A percentile compares a stretch with the other conserved stretches of the same genome.
These are phyloP conservation scores for Drosophila neutralis DNA, from an alignment of 2,888 invertebrate genomes.

Conservation along the genomic window DNA sequence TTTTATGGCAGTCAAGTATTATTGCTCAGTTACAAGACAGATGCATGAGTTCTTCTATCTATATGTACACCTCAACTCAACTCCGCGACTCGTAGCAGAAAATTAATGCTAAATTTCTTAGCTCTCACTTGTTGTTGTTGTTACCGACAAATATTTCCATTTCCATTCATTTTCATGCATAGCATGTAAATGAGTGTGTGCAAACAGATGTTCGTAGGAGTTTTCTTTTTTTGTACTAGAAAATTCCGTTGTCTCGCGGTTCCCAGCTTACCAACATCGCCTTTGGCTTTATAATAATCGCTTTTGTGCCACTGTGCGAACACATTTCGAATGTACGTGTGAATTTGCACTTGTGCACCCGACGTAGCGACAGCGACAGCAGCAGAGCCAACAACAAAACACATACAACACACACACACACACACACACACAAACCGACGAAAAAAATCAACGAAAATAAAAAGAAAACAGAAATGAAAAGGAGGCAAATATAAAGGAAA, in stretches of 20 bases:
- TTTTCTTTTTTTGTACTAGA: slow-evolving; percentile 26
- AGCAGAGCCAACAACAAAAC: slow-evolving; percentile 30
- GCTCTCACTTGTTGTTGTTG: slow-evolving; percentile 31
- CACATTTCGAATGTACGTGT: slow-evolving; percentile 79
- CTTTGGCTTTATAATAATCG: slow-evolving; percentile 34
- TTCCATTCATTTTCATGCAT: slow-evolving; percentile 44
- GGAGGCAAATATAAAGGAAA: slow-evolving; percentile 71
- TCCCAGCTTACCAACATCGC: slow-evolving; percentile 32
- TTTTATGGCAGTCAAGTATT: neutral
- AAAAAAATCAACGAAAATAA: slow-evolving; percentile 60
- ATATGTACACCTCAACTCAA: slow-evolving; percentile 2
- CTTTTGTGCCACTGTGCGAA: slow-evolving; percentile 67
- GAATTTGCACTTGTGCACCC: slow-evolving; percentile 80
- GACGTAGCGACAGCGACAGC: slow-evolving; percentile 26
- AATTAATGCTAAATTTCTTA: slow-evolving; percentile 12
- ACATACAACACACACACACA: slow-evolving; percentile 35
- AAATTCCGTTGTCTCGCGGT: slow-evolving; percentile 46
- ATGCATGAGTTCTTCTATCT: slow-evolving; percentile 5
- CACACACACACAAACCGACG: slow-evolving; percentile 21
- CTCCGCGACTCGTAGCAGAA: neutral
- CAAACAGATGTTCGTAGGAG: slow-evolving; percentile 14
- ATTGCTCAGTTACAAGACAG: neutral
- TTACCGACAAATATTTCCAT: slow-evolving; percentile 40
- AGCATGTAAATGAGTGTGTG: slow-evolving; percentile 31
- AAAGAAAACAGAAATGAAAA: slow-evolving; percentile 67